Evolutionary conservation across 2,888 invertebrate genomes (phyloP).

Genomic region (Oligia strigilis): DNA sequence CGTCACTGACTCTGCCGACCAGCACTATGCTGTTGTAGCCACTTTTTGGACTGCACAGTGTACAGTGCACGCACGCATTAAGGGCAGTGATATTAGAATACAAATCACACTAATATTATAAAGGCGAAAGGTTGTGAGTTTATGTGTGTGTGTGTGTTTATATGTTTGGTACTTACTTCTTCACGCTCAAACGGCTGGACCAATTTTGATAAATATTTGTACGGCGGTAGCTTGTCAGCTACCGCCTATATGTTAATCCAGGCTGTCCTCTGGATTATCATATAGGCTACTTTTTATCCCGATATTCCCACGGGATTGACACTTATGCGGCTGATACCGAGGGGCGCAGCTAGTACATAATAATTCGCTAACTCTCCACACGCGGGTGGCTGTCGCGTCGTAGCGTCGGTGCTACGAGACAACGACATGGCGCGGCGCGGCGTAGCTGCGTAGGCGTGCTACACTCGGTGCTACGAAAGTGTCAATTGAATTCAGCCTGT

Average conservation of each 20-base stretch:
- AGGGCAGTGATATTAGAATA: background rate
- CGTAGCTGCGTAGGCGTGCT: constrained; percentile 24
- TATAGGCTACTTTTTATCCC: too few relatives aligned
- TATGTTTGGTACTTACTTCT: too few relatives aligned
- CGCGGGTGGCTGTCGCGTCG: background rate
- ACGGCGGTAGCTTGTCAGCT: too few relatives aligned
- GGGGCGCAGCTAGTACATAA: background rate
- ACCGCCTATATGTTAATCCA: too few relatives aligned
- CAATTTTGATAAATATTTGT: too few relatives aligned
- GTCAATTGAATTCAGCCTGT: background rate
- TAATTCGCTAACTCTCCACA: background rate
- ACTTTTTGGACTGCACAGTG: background rate
- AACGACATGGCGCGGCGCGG: background rate
- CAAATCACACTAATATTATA: background rate
- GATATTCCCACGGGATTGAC: too few relatives aligned
- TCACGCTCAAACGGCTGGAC: too few relatives aligned
- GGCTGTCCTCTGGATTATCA: too few relatives aligned
- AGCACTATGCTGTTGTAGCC: background rate
- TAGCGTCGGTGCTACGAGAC: constrained; percentile 4
- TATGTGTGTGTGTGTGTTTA: too few relatives aligned
- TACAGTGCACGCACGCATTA: background rate
- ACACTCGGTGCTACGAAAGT: constrained; percentile 20
- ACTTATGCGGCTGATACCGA: too few relatives aligned
- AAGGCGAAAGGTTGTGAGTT: too few relatives aligned
- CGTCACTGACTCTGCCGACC: too few relatives aligned